Evolutionary conservation across 2,113 vertebrate species (phyloP), one percentile per base, ranked within the genome.

Genomic region (Microcebus tavaratra): DNA sequence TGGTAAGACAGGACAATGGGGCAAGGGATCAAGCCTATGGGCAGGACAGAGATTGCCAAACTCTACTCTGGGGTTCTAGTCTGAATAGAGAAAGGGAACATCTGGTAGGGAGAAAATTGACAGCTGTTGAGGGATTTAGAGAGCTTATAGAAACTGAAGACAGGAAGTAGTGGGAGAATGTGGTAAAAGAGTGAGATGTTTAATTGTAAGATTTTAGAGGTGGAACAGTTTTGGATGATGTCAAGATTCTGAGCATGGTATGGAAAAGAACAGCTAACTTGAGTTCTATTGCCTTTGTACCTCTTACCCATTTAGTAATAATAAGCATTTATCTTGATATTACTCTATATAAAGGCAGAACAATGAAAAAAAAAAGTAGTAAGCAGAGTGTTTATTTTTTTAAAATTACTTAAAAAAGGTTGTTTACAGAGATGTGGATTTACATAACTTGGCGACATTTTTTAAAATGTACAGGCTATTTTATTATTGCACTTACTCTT

Each of bases 401-500:
- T 97, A 98, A 99, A 99, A 98, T 98, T 98, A 98, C 98, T 98
- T 98, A 97, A 98, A 99, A 98, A 97, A 97, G 91, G 96, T 98
- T 98, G 98, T 98, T 98, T 98, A 98, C 97, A 98, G 98, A 65
- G 57, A 98, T 98, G 98, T 97, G 97, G 98, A 98, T 99, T 98
- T 98, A 99, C 98, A 99, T 90, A 98, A 98, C 97, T 93, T 95
- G 97, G 98, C 91, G 94, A 98, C 97, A 95, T 98, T 68, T 97
- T 97, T 96, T 12, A 95, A 98, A 99, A 99, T 98, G 98, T 99
- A 99, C 99, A 99, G 96, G 98, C 98, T 98, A 98, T 97, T 98
- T 98, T 98, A 98, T 99, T 99, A 99, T 99, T 99, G 98, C 99
- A 99, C 98, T 97, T 98, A 98, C 98, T 98, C 98, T 98, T 98